Base-by-base conservation (phyloP, 2,113 vertebrate species). In the Pavo muticus region DNA sequence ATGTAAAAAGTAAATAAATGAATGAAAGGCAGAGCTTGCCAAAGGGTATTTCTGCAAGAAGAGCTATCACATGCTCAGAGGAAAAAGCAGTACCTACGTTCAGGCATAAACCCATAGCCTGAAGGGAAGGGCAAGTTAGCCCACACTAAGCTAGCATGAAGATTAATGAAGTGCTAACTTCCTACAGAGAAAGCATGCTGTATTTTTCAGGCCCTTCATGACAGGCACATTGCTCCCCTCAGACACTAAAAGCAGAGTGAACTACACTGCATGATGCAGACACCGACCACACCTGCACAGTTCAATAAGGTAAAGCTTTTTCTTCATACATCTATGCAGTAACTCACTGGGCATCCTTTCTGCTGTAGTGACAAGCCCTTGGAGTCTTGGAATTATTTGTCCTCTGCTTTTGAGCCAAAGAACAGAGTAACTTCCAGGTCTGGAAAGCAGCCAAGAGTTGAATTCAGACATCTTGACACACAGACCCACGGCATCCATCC, bases 141-240 rank as follows among this genome's bases (percentile, higher is more conserved):
- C n/a, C 45, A 25, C 30, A 3, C 10, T 6, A 15, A 77, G 6
- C 24, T 50, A 65, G 29, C 2, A 13, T 3, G 5, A 48, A 9
- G 11, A 35, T 14, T 87, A 54, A 32, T 21, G 19, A 52, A 24
- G 6, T 17, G 7, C 1, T 18, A 1, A 52, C 44, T 60, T 17
- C 19, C 44, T 24, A 3, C 48, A 24, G 11, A 44, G 85, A 0
- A 20, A 6, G 6, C 8, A 4, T 11, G 9, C 27, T 16, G 24
- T 30, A 23, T 8, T 3, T n/a, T 67, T 70, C 5, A 12, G 27
- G 42, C 42, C 42, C 60, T 45, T 67, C 15, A 17, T 30, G 30
- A 54, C 52, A 52, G 23, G 35, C 1, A 54, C 35, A 5, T 29
- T 30, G 27, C 30, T 23, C 39, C 69, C 9, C 7, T 12, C 5